Conservation (phyloP, 92 coral and sea anemone species). For the Epizoanthus scotinus region DNA sequence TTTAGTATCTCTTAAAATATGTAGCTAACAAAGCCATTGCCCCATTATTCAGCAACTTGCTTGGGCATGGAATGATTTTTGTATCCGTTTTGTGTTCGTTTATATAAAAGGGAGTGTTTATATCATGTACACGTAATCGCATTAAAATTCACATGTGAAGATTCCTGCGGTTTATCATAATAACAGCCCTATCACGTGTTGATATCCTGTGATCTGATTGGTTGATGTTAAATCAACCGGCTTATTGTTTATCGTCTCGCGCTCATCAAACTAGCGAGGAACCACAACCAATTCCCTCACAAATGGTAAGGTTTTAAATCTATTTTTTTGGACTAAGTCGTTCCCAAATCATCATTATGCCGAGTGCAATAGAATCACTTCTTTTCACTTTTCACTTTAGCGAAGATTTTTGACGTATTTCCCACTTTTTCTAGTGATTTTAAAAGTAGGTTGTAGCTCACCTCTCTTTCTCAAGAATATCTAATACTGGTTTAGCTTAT, state of each 20-base stretch:
- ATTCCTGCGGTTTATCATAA: conserved; percentile 44
- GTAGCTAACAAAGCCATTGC: too few relatives aligned
- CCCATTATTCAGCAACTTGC: too few relatives aligned
- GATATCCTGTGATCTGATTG: conserved; percentile 20
- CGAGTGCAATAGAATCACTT: conserved; percentile 20
- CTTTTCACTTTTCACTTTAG: conserved; percentile 17
- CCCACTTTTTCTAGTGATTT: conserved; percentile 66
- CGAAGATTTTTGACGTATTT: conserved; percentile 38
- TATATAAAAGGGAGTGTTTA: too few relatives aligned
- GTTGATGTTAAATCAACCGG: conserved; percentile 37
- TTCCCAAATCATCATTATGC: background rate
- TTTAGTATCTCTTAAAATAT: too few relatives aligned
- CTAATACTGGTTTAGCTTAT: conserved; percentile 36
- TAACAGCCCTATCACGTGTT: conserved; percentile 30
- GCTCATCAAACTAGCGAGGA: conserved; percentile 34
- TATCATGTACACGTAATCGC: conserved; percentile 18
- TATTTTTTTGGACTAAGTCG: conserved; percentile 35
- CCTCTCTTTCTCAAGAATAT: conserved; percentile 58
- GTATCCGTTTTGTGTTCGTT: too few relatives aligned
- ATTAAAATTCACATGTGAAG: conserved; percentile 44
- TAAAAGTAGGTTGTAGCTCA: conserved; percentile 83
- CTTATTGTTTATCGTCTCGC: conserved; percentile 31
- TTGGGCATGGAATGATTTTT: too few relatives aligned
- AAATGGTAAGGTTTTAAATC: conserved; percentile 46
- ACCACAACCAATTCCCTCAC: conserved; percentile 10